Evolutionary conservation across 2,113 vertebrate species (phyloP), one percentile per base, ranked within the genome.

Genomic region (Istiophorus platypterus): DNA sequence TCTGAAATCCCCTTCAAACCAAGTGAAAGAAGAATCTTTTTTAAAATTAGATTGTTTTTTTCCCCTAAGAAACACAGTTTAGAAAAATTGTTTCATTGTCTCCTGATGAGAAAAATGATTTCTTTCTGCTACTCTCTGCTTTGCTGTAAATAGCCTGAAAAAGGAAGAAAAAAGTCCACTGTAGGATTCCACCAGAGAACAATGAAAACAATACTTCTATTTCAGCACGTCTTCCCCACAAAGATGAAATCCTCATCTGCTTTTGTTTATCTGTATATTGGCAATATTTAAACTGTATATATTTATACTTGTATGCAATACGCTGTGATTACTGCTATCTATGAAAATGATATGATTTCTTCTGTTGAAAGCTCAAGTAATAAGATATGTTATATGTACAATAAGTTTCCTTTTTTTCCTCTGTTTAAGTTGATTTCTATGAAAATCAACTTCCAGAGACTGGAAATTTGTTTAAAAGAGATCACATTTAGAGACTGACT

Each of bases 21-120:
- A 34, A 42, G 7, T 27, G 37, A 42, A 41, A 52, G 41, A 5
- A 45, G 5, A n/a, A 59, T 4, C 15, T 11, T 41, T 29, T 56
- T 79, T 61, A 1, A 18, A 37, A 47, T 57, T 22, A n/a, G 0
- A 66, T 67, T 47, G 47, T 5, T 57, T 34, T 31, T 77, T 69
- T 24, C n/a, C 17, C 2, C 2, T n/a, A n/a, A 41, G 22, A 77
- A n/a, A n/a, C 41, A 45, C 26, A 9, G 9, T 11, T 3, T 12
- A 58, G 15, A 17, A 51, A n/a, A 10, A 26, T 1, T 41, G 37
- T n/a, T 52, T 37, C 27, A 18, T 26, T 31, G 13, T 22, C 20
- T 45, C 64, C 26, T 52, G 68, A 54, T 45, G 59, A 34, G 67
- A 61, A 41, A 5, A 72, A 52, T 59, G 61, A 42, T 62, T 27